Conservation (phyloP, 2,113 vertebrate species). For the Chunga burmeisteri region DNA sequence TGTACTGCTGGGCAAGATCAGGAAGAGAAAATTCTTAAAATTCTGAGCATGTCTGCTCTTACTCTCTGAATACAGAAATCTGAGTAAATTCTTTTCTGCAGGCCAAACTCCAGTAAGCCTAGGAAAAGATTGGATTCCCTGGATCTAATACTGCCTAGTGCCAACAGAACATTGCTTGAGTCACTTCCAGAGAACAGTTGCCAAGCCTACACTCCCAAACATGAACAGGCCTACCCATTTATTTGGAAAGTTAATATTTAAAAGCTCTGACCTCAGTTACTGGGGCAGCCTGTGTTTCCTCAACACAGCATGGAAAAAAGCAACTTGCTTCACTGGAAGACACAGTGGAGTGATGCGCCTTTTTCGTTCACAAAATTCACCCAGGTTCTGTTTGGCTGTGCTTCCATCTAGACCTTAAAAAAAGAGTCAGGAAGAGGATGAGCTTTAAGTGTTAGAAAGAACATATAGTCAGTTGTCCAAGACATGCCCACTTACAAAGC, state of each 20-base stretch:
- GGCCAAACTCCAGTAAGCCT: background rate
- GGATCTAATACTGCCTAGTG: background rate
- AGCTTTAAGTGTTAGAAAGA: background rate
- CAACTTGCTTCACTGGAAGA: background rate
- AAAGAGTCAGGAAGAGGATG: background rate
- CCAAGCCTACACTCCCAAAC: background rate
- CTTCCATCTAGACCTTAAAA: background rate
- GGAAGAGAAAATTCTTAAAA: background rate
- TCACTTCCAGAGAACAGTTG: background rate
- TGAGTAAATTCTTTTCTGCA: background rate
- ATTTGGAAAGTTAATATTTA: constrained; percentile 1
- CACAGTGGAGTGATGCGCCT: background rate
- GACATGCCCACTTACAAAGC: background rate
- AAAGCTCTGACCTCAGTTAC: constrained; percentile 2
- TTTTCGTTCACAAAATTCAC: background rate
- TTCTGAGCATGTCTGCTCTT: background rate
- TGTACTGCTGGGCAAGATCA: background rate
- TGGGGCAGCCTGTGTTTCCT: background rate
- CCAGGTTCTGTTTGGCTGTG: background rate
- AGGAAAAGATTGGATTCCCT: background rate
- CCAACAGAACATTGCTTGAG: background rate
- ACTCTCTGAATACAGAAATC: background rate
- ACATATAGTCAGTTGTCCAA: background rate
- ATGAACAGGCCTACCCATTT: background rate
- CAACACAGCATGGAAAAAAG: background rate